These are phyloP conservation scores for Rhyzopertha dominica DNA, from an alignment of 1,140 invertebrate species.

Conservation along the genomic window DNA sequence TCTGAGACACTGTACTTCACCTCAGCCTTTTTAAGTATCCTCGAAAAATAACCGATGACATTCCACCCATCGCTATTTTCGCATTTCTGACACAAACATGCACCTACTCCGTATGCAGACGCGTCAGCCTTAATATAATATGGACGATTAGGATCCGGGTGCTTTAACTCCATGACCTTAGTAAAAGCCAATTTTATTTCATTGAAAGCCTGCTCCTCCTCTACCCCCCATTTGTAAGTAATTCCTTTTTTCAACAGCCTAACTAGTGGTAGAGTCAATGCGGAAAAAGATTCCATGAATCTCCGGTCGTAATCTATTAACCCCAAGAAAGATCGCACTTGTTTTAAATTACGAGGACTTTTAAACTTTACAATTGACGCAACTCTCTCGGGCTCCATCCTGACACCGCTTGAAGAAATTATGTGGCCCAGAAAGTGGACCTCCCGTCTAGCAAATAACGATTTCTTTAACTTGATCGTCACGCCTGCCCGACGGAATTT, in stretches of 20 bases:
- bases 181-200: slow-evolving; percentile 3
- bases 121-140: slow-evolving; percentile 3
- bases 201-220: background rate
- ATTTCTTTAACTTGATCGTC: background rate
- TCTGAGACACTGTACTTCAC: no score
- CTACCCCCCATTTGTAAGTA: slow-evolving; percentile 2
- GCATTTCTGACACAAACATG: no score
- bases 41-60: no score
- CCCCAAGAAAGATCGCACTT: slow-evolving; percentile 7
- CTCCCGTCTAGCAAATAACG: no score
- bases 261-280: slow-evolving; percentile 6
- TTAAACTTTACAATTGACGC: slow-evolving; percentile 5
- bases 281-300: slow-evolving; percentile 3
- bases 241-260: slow-evolving; percentile 8
- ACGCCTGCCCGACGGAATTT: background rate
- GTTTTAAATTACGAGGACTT: background rate
- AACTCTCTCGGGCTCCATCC: slow-evolving; percentile 2
- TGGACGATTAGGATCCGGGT: slow-evolving; percentile 1
- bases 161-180: background rate
- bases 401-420: background rate
- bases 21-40: no score
- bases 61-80: no score
- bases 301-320: slow-evolving; percentile 9
- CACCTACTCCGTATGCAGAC: no score
- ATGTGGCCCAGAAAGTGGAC: slow-evolving; percentile 2